Percentiles rank a stretch among this genome's conserved stretches.
Conservation (phyloP, 2,888 invertebrate genomes). For the Salticus scenicus region DNA sequence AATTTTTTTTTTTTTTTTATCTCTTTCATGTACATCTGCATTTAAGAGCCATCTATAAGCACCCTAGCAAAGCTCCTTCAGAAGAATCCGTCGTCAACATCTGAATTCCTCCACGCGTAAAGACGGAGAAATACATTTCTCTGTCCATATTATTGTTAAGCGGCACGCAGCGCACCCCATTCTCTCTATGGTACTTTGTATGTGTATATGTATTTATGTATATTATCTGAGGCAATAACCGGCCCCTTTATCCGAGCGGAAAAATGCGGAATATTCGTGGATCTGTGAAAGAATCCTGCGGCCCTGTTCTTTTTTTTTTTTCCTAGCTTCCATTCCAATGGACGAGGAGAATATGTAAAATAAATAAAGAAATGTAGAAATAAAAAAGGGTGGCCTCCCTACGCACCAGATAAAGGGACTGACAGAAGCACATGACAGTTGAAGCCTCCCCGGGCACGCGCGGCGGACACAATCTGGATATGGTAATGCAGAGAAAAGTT, state of each 20-base stretch:
- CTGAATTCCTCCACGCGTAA: slow-evolving; percentile 52
- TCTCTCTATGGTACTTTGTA: slow-evolving; percentile 61
- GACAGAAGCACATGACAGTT: slow-evolving; percentile 54
- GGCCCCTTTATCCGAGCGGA: slow-evolving; percentile 36
- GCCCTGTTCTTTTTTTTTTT: slow-evolving; percentile 20
- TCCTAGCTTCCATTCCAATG: slow-evolving; percentile 23
- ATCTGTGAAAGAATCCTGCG: slow-evolving; percentile 35
- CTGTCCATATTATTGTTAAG: slow-evolving; percentile 60
- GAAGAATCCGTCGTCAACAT: slow-evolving; percentile 11
- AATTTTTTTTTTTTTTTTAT: no score
- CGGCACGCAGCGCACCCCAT: slow-evolving; percentile 48
- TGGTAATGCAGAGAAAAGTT: slow-evolving; percentile 53
- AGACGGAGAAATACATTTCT: slow-evolving; percentile 54
- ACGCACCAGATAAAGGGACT: slow-evolving; percentile 39
- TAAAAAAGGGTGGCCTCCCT: slow-evolving; percentile 35
- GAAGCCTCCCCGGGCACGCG: slow-evolving; percentile 36
- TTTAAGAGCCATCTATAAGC: not conserved
- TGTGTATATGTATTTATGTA: slow-evolving; percentile 68
- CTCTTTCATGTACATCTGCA: not conserved
- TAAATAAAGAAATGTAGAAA: slow-evolving; percentile 48
- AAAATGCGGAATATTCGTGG: slow-evolving; percentile 54
- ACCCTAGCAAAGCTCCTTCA: not conserved
- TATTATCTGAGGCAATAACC: slow-evolving; percentile 68
- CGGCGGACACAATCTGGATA: slow-evolving; percentile 44
- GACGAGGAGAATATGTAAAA: slow-evolving; percentile 64